Percentiles rank a stretch among this genome's conserved stretches.
Evolutionary conservation across 2,888 invertebrate species (phyloP).

Genomic region (Notodonta ziczac): DNA sequence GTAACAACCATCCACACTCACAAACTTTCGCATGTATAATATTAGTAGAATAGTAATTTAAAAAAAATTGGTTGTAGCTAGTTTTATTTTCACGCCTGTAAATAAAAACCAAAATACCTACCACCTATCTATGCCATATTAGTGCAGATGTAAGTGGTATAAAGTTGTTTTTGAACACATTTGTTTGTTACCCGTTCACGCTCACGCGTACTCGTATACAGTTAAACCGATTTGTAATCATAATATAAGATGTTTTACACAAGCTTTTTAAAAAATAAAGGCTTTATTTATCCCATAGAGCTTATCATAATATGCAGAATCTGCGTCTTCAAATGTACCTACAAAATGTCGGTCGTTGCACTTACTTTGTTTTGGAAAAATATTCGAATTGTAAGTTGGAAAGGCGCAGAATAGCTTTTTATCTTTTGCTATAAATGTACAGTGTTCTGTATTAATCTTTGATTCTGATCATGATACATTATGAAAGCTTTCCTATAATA

Average conservation of each 20-base stretch:
- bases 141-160: too few relatives aligned
- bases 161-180: background rate
- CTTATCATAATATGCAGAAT: constrained; percentile 4
- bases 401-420: too few relatives aligned
- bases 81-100: too few relatives aligned
- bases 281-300: background rate
- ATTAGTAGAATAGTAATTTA: too few relatives aligned
- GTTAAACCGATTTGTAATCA: constrained; percentile 8
- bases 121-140: too few relatives aligned
- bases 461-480: too few relatives aligned
- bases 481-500: background rate
- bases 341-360: constrained; percentile 18
- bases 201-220: background rate
- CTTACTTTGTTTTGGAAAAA: constrained; percentile 15
- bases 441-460: too few relatives aligned
- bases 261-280: background rate
- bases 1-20: too few relatives aligned
- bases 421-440: too few relatives aligned
- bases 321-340: constrained; percentile 12
- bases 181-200: background rate
- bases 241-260: background rate
- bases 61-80: too few relatives aligned
- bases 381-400: background rate
- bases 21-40: too few relatives aligned
- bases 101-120: too few relatives aligned